A percentile compares a stretch with the other conserved stretches of the same genome.
Conservation (phyloP, 2,113 vertebrate species). For the Ophiodon elongatus region DNA sequence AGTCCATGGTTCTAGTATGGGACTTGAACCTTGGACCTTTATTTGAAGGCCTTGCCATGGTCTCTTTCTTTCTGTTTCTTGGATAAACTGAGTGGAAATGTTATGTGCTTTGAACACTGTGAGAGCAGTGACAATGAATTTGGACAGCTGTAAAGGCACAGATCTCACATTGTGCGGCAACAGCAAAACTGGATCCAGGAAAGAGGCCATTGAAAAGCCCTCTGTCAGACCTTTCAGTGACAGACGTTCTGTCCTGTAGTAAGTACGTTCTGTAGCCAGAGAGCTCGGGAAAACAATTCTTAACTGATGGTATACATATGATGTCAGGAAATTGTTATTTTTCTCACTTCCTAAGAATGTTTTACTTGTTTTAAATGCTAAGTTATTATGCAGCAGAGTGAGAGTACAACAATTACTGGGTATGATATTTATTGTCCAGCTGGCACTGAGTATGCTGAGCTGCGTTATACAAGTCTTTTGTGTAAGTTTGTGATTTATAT, state of each 20-base stretch:
- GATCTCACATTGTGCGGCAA: constrained; percentile 75
- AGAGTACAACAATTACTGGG: neutral
- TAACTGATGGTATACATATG: neutral
- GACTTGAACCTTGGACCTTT: constrained; percentile 32
- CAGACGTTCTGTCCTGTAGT: neutral
- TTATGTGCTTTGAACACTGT: constrained; percentile 56
- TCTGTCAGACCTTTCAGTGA: constrained; percentile 66
- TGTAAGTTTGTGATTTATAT: constrained; percentile 4
- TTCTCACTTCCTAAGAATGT: neutral
- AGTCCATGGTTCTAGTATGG: constrained; percentile 37
- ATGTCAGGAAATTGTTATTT: neutral
- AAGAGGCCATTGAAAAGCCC: constrained; percentile 51
- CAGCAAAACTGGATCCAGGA: constrained; percentile 65
- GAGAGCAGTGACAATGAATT: constrained; percentile 75
- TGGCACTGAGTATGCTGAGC: neutral
- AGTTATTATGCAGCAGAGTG: neutral
- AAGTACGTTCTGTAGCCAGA: neutral
- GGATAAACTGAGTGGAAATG: constrained; percentile 60
- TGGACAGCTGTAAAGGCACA: constrained; percentile 79
- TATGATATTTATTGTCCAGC: neutral
- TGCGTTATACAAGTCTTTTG: neutral
- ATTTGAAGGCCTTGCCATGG: constrained; percentile 42
- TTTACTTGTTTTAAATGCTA: neutral
- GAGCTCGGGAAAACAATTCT: neutral
- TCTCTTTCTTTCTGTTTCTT: constrained; percentile 26